Base-by-base conservation (phyloP, 2,888 invertebrate genomes). In the Phengaris arion region DNA sequence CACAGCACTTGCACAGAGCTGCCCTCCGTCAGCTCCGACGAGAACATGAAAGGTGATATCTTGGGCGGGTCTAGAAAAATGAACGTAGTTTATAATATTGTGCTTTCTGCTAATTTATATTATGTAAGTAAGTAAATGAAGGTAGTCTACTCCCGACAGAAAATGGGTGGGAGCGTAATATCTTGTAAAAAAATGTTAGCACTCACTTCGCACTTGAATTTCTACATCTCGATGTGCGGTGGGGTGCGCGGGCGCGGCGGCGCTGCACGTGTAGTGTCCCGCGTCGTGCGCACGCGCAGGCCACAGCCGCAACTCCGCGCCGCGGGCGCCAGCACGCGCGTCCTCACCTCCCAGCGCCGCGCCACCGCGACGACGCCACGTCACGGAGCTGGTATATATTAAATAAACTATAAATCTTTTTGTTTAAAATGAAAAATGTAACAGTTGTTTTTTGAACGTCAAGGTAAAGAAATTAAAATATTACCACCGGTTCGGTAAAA, bases 31-130 rank as follows among this genome's bases (percentile, higher is more conserved):
- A 97, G 94, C 85, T 96, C 97, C 81, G 96, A 94, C 0, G 98
- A 97, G 86, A 98, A 98, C 75, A 95, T 95, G 88, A 98, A 98
- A 54, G 97, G 96, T 80, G 97, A 97, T 85, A 98, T 96, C 82
- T 97, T 96, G n/a, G 98, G 98, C 4, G 97, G 97, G 92, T 95
- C 95, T 95, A 85, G 0, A 59, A 74, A 74, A 12, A 48, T 6
- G 4, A 48, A 6, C 48, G 48, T 35, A 48, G 6, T 48, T 48
- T 22, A 22, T 22, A 22, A 22, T 22, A 35, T 35, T 35, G 22
- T 4, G 35, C 35, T 35, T 35, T 3, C 35, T 35, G 0, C 35
- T 35, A 35, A 35, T 35, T 35, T 35, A 35, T 35, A 22, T 22
- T 22, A 22, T 22, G 22, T 22, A 22, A 35, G 1, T 35, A 35